Base-by-base conservation (phyloP, 23 tunicate species). In the Botrylloides violaceus region DNA sequence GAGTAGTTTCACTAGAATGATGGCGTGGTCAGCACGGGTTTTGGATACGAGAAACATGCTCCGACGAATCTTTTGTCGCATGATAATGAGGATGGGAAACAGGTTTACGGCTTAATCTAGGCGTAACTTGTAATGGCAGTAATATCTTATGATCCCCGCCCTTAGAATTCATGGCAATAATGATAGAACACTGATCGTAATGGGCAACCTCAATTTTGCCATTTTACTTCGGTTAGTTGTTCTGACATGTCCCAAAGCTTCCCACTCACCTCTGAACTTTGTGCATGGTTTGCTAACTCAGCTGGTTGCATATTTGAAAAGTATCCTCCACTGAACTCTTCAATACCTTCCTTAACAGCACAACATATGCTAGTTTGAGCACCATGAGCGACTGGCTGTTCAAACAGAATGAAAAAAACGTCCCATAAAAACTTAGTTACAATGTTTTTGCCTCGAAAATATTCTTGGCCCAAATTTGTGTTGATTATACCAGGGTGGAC, bases 401-500 rank as follows among this genome's bases (percentile, higher is more conserved):
- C 4, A 25, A 33, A 21, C 35, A 63, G 35, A 31, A 31, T 25
- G 3, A 28, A 4, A 28, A 63, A 63, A 3, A 63, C 35, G 32
- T 63, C 9, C 7, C 35, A 3, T 28, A 63, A 3, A 25, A 6
- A 31, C 19, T 27, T 34, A 25, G 3, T 27, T 4, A 63, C 4
- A 4, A 28, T 63, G 18, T 34, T 34, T 15, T 34, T 31, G 20
- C 9, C 35, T 29, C 20, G 34, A 3, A 34, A 19, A 31, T 25
- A 31, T 25, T 63, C 70, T 19, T 19, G 36, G 4, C 35, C 70
- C 19, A 63, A 31, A 28, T 68, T 39, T 9, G 58, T 68, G 24
- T 15, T 68, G 26, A 68, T 36, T 34, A 56, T 43, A 43, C 74
- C 74, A 36, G 74, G 74, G 26, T 68, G 74, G 28, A 68, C 30